Evolutionary conservation across 2,797 vertebrate species (phyloP).

Genomic region (Coracias cyanogaster): DNA sequence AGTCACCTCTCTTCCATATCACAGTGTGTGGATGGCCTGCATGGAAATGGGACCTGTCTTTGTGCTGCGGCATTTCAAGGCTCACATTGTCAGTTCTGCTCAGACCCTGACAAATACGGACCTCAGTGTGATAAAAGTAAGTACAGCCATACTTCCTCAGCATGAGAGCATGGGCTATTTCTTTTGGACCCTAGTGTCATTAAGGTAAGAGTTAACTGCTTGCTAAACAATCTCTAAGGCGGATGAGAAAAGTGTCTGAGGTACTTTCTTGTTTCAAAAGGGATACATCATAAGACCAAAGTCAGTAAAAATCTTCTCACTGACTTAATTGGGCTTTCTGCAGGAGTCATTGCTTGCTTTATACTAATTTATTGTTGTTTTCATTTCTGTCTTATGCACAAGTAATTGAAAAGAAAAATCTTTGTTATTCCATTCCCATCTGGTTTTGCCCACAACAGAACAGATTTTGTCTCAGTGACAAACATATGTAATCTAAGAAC

Average conservation of each 20-base stretch:
- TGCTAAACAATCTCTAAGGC: not conserved
- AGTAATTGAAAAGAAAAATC: not conserved
- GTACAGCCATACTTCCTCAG: not conserved
- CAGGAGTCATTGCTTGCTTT: not conserved
- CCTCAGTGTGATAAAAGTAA: constrained; percentile 87
- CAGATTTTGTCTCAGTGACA: not conserved
- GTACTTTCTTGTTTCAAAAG: not conserved
- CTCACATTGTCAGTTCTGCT: constrained; percentile 89
- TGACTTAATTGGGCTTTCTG: not conserved
- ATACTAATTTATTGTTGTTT: not conserved
- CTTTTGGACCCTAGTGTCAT: not conserved
- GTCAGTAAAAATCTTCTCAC: not conserved
- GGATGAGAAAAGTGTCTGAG: not conserved
- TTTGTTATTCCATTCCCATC: not conserved
- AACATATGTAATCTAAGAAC: not conserved
- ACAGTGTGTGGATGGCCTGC: constrained; percentile 88
- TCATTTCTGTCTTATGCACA: not conserved
- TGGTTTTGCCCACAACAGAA: not conserved
- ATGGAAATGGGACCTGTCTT: constrained; percentile 86
- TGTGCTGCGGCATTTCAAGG: constrained; percentile 87
- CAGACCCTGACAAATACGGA: constrained; percentile 82
- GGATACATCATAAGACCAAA: not conserved
- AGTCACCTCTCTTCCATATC: not conserved
- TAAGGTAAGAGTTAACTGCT: not conserved
- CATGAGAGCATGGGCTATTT: not conserved